phyloP scores from a whole-genome alignment of 2,113 vertebrate genomes.

The Lepisosteus oculatus region DNA sequence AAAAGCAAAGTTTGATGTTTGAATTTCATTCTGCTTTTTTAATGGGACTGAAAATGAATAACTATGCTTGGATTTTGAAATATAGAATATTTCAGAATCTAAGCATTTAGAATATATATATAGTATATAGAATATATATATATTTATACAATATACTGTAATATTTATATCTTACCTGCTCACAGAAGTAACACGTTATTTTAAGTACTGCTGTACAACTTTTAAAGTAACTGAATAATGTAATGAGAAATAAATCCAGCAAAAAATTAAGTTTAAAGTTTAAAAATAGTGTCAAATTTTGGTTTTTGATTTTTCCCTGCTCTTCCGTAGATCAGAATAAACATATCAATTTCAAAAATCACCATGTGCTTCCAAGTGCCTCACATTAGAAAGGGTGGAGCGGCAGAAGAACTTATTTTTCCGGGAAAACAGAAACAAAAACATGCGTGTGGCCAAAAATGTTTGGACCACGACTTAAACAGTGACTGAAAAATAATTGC shows the following conservation, averaged over 20 bases:
- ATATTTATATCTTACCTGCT: no score
- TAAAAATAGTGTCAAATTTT: conserved; percentile 17
- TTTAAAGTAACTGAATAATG: no score
- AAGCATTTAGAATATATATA: no score
- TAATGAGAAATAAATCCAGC: conserved; percentile 13
- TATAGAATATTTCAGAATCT: background rate
- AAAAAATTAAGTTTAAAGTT: conserved; percentile 14
- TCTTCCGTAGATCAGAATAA: conserved; percentile 21
- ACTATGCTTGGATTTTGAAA: conserved; percentile 5
- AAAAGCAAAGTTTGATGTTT: no score
- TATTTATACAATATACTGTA: no score
- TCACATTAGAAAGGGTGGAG: background rate
- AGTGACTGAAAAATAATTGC: background rate
- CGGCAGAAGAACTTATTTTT: background rate
- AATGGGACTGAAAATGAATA: no score
- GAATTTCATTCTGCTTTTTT: no score
- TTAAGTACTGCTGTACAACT: no score
- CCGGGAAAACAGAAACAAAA: conserved; percentile 10
- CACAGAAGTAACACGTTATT: no score
- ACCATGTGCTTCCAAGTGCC: background rate
- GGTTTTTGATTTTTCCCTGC: conserved; percentile 18
- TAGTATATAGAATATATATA: no score
- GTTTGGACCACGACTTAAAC: background rate
- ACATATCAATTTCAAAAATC: conserved; percentile 17
- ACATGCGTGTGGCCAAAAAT: conserved; percentile 11